Conservation (phyloP, 1,140 invertebrate genomes). For the Leptopilina clavipes region DNA sequence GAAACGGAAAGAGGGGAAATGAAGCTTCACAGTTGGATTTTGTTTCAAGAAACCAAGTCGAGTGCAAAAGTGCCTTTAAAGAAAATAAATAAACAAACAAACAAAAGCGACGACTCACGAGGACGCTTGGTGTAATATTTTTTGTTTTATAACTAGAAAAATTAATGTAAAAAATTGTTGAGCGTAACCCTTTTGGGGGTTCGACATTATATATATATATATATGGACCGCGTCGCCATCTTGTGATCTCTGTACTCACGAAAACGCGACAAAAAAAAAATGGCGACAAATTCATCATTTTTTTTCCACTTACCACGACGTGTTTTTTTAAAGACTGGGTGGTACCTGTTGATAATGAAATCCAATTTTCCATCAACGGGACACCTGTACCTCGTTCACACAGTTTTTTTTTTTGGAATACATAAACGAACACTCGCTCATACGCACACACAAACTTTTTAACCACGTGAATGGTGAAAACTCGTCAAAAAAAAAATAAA, state of each 20-base stretch:
- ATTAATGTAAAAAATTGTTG: slow-evolving; percentile 3
- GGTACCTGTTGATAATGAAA: slow-evolving; percentile 9
- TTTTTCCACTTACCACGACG: slow-evolving; percentile 11
- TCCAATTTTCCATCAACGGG: slow-evolving; percentile 2
- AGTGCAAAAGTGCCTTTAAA: slow-evolving; percentile 24
- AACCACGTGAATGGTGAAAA: slow-evolving; percentile 24
- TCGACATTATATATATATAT: not conserved
- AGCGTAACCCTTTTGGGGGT: not conserved
- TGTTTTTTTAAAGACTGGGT: slow-evolving; percentile 36
- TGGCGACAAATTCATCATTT: not conserved
- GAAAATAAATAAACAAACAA: too few relatives aligned
- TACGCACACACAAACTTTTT: slow-evolving; percentile 2
- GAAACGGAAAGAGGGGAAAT: not conserved
- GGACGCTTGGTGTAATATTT: slow-evolving; percentile 26
- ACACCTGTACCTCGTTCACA: slow-evolving; percentile 8
- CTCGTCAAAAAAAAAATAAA: slow-evolving; percentile 10
- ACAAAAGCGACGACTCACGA: slow-evolving; percentile 16
- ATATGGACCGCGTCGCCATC: slow-evolving; percentile 8
- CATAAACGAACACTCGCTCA: slow-evolving; percentile 33
- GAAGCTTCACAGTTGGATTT: slow-evolving; percentile 11
- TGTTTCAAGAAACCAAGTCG: slow-evolving; percentile 10
- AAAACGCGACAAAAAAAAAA: slow-evolving; percentile 7
- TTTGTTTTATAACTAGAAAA: slow-evolving; percentile 4
- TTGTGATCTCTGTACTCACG: slow-evolving; percentile 19
- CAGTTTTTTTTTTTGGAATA: slow-evolving; percentile 31